Evolutionary conservation across 2,888 invertebrate genomes (phyloP).

Genomic region (Agonopterix alstromeriana): DNA sequence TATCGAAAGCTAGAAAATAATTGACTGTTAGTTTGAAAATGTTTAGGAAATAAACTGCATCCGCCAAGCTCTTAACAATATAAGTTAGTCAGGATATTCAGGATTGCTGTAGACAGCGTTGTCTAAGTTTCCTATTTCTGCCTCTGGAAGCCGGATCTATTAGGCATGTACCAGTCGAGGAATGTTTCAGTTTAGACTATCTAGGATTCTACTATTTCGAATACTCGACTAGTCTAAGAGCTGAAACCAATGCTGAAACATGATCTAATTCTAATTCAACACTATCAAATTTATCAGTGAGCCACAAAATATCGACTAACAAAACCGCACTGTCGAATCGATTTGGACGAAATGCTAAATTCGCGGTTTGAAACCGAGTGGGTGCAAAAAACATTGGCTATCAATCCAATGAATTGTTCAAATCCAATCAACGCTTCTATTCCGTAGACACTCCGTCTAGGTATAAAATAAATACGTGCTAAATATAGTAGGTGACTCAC

Average conservation of each 20-base stretch:
- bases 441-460: too few relatives aligned
- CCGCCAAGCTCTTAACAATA: too few relatives aligned
- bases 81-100: too few relatives aligned
- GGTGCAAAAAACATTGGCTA: constrained; percentile 11
- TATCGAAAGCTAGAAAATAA: too few relatives aligned
- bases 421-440: constrained; percentile 34
- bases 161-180: neutral
- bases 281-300: constrained; percentile 22
- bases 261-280: neutral
- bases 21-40: too few relatives aligned
- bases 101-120: neutral
- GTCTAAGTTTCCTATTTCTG: neutral
- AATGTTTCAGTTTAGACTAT: neutral
- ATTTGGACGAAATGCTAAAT: constrained; percentile 25
- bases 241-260: too few relatives aligned
- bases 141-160: neutral
- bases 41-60: too few relatives aligned
- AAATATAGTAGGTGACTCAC: too few relatives aligned
- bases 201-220: neutral
- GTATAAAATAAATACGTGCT: too few relatives aligned
- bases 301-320: too few relatives aligned
- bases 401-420: constrained; percentile 35
- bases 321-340: too few relatives aligned
- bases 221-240: too few relatives aligned
- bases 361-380: constrained; percentile 23